These are phyloP conservation scores for Euschistus heros DNA, from an alignment of 1,140 invertebrate species.

Conservation along the genomic window DNA sequence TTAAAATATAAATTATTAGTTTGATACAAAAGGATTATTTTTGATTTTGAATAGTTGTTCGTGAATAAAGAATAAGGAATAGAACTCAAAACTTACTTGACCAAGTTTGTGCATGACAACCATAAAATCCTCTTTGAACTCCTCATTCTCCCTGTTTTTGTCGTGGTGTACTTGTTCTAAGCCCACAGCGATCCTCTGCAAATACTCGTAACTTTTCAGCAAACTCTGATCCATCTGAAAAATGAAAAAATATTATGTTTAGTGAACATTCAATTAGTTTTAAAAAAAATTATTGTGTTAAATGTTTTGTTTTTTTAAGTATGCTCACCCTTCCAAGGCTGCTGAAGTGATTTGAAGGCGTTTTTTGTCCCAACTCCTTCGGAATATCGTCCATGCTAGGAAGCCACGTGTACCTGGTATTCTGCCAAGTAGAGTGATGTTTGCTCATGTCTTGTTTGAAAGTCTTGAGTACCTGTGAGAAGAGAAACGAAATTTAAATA, in stretches of 20 bases:
- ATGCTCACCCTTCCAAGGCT: neutral
- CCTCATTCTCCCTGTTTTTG: conserved; percentile 40
- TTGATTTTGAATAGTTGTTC: too few species aligned
- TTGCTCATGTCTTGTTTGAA: neutral
- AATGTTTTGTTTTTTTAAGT: neutral
- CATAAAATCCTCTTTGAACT: conserved; percentile 44
- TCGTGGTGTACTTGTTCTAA: conserved; percentile 55
- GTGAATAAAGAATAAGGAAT: too few species aligned
- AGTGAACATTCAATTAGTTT: neutral
- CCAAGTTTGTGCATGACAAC: conserved; percentile 45
- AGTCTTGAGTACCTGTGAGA: neutral
- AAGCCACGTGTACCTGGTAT: conserved; percentile 7
- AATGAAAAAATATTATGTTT: neutral
- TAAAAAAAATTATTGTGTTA: neutral
- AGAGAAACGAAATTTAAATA: neutral
- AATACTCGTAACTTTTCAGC: conserved; percentile 44
- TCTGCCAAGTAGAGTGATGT: conserved; percentile 7
- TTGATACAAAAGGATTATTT: too few species aligned
- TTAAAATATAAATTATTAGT: conserved; percentile 20
- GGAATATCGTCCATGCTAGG: conserved; percentile 8
- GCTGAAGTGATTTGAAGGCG: neutral
- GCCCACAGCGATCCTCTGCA: conserved; percentile 54
- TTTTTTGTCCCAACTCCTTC: conserved; percentile 4
- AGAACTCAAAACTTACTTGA: conserved; percentile 36
- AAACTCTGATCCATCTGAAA: conserved; percentile 44